Percentiles rank a stretch among this genome's conserved stretches.
phyloP scores from a whole-genome alignment of 2,888 invertebrate species.

The Cryptocheilus praepositus region DNA sequence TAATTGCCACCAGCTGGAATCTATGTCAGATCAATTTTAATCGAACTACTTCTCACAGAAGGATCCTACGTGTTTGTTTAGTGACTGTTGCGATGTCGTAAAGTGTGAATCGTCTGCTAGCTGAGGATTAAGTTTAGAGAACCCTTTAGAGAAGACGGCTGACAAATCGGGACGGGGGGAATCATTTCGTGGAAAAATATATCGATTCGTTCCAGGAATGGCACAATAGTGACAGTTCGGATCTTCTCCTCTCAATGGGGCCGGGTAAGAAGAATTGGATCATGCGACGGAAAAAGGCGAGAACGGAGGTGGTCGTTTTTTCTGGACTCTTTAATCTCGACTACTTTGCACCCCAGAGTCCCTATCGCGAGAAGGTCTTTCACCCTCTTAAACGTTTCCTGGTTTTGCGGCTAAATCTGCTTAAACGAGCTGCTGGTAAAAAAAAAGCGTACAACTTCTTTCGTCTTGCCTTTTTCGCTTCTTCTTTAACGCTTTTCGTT shows the following conservation, averaged over 20 bases:
- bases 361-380: constrained; percentile 37
- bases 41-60: no score
- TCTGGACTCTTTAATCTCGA: constrained; percentile 45
- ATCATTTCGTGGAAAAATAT: constrained; percentile 44
- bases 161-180: neutral
- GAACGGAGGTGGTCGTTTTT: constrained; percentile 36
- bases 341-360: constrained; percentile 45
- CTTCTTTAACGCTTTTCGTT: neutral
- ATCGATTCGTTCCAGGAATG: constrained; percentile 37
- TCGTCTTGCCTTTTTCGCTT: neutral
- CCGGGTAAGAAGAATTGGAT: constrained; percentile 40
- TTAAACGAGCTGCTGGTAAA: constrained; percentile 47
- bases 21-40: no score
- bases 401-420: constrained; percentile 61
- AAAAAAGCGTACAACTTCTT: constrained; percentile 45
- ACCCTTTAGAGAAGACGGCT: no score
- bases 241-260: constrained; percentile 17
- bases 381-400: constrained; percentile 62
- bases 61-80: no score
- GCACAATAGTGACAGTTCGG: constrained; percentile 20
- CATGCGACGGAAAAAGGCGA: constrained; percentile 4
- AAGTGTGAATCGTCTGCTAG: no score
- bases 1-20: no score
- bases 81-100: no score
- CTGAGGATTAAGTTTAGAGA: no score